Base-by-base conservation (phyloP, 2,888 invertebrate genomes). In the Trachelus stipa region DNA sequence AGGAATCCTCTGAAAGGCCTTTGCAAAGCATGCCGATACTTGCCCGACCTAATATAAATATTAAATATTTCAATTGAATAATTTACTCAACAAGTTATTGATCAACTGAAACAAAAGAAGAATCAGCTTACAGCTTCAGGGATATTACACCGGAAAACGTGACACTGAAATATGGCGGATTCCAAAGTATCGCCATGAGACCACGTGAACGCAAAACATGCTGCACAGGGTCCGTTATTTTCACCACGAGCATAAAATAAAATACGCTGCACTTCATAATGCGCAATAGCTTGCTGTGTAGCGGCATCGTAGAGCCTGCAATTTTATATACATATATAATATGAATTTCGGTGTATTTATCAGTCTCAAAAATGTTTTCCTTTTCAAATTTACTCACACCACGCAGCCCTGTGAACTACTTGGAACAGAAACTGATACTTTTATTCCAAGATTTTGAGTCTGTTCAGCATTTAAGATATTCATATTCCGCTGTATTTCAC, bases 131-230 rank as follows among this genome's bases (percentile, higher is more conserved):
- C 98, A 68, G 98, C 98, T 91, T 98, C 98, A 37, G 97, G 96
- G 89, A 97, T 96, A 91, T 98, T 97, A 92, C 98, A 99, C 79
- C 98, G 95, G 92, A 99, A 99, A 74, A 98, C 98, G 92, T 99
- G 99, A 93, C 99, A 99, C 92, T 98, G 97, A 92, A 98, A 98
- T 81, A 98, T 95, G 74, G 97, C 96, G 1, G 96, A 95, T 92
- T 97, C 97, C 85, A 95, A 94, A 56, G 96, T 96, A 87, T 97
- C 97, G 1, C 98, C 98, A 90, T 98, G 98, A 74, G 98, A 96
- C 95, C 98, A 98, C 0, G 99, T 99, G 92, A 99, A 99, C 12
- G 99, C 99, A 93, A 99, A 99, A 92, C 99, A 99, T n/a, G 97
- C 95, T 0, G 96, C 95, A 87, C 98, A 98, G 0, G 94, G 93